Base-by-base conservation (phyloP, 2,113 vertebrate species). In the Dicentrarchus labrax region DNA sequence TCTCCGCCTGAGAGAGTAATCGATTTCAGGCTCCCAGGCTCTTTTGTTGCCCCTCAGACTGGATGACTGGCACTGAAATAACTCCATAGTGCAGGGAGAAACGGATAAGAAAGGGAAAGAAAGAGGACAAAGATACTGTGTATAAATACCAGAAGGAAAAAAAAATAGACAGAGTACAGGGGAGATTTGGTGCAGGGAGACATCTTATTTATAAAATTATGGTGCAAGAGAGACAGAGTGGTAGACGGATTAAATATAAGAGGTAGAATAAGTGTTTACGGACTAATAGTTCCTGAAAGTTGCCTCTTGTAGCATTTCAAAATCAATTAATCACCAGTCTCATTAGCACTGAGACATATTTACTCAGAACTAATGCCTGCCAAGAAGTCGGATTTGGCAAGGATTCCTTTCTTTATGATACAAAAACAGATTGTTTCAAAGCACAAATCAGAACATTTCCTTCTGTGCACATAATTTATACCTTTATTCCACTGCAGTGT, bases 1-100 rank as follows among this genome's bases (percentile, higher is more conserved):
- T 74, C 68, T 82, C 51, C 2, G 56, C 69, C 69, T 88, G 47
- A 86, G 72, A 87, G 81, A 86, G 76, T 71, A 80, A 90, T 90
- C 59, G 80, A 90, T 87, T 82, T 85, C 76, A 84, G 65, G 67
- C 72, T 85, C 41, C n/a, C 51, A 38, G 83, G 75, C 60, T 87
- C 62, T 47, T 89, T 75, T 75, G 82, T 86, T 81, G 84, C 67
- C 47, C 73, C 51, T 80, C 73, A 75, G 57, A 65, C 61, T 67
- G 48, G 39, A 80, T 83, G 76, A 83, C 60, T 59, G 84, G 56
- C 54, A 56, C 56, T 51, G 45, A 88, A 88, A 90, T 82, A 80
- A 87, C 72, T 80, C 67, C 54, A 82, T 24, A 66, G 66, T 56
- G 50, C 77, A 54, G 70, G 70, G 16, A 87, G 74, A 78, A 82